Percentiles rank a stretch among this genome's conserved stretches.
Evolutionary conservation across 2,888 invertebrate genomes (phyloP).

Genomic region (Cantharis rustica): DNA sequence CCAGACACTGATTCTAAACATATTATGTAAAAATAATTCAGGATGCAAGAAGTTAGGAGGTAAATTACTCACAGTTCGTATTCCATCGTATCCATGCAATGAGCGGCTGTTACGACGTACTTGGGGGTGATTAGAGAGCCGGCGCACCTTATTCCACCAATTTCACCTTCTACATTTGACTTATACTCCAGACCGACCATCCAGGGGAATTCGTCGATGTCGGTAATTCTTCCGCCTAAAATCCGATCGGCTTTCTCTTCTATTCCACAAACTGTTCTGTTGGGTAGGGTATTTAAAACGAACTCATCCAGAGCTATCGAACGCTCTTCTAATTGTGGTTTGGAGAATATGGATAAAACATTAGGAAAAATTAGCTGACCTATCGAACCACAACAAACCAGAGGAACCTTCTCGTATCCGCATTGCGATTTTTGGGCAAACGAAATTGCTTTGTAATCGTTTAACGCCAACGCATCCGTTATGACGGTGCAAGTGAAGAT

Average conservation of each 20-base stretch:
- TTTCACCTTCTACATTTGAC: not conserved
- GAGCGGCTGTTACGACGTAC: conserved; percentile 56
- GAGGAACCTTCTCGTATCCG: not conserved
- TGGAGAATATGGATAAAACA: not conserved
- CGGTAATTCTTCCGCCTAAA: conserved; percentile 44
- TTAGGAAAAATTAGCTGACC: not conserved
- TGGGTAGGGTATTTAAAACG: not conserved
- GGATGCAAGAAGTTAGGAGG: not conserved
- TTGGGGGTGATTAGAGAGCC: conserved; percentile 55
- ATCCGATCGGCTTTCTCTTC: not conserved
- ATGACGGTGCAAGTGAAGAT: not conserved
- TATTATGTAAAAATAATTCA: not conserved
- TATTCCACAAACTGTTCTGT: conserved; percentile 10
- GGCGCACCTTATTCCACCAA: conserved; percentile 45
- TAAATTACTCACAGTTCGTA: not conserved
- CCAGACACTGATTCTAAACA: conserved; percentile 43
- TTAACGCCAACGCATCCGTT: not conserved
- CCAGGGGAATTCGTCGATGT: conserved; percentile 56
- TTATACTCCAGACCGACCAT: conserved; percentile 53
- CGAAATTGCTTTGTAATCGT: not conserved
- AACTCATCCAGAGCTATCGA: not conserved
- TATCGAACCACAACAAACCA: conserved; percentile 47
- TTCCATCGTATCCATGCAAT: conserved; percentile 41
- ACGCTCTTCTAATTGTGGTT: not conserved
- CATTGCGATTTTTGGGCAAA: conserved; percentile 6